Conservation (phyloP, 1,140 invertebrate species). For the Acromyrmex echinatior region DNA sequence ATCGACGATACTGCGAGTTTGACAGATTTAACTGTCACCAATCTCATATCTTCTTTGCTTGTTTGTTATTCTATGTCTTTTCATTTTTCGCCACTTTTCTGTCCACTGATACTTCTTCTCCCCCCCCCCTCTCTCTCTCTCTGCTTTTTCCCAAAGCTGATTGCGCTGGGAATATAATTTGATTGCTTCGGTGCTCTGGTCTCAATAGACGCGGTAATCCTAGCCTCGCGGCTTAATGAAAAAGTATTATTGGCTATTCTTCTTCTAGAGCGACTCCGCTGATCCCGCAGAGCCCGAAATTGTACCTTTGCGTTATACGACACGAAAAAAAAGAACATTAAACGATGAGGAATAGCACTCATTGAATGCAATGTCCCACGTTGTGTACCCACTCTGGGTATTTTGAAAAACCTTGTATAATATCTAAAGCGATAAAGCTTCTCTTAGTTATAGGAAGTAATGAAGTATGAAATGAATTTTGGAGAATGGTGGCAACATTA, state of each 20-base stretch:
- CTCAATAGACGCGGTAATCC: conserved; percentile 80
- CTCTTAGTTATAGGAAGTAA: conserved; percentile 18
- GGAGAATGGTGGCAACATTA: conserved; percentile 42
- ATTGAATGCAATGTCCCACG: conserved; percentile 32
- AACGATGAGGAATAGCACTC: conserved; percentile 52
- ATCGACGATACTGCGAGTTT: conserved; percentile 26
- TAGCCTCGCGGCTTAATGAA: conserved; percentile 79
- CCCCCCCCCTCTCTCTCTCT: conserved; percentile 3
- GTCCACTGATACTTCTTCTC: not conserved
- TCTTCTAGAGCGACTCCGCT: conserved; percentile 61
- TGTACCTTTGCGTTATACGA: conserved; percentile 68
- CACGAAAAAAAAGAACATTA: conserved; percentile 23
- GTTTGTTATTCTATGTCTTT: conserved; percentile 31
- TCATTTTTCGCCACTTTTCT: conserved; percentile 34
- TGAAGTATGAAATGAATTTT: conserved; percentile 44
- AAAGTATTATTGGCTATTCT: conserved; percentile 83
- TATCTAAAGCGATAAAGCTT: conserved; percentile 26
- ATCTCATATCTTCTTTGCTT: conserved; percentile 59
- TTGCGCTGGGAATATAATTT: conserved; percentile 85
- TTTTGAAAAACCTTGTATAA: conserved; percentile 26
- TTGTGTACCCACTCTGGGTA: not conserved
- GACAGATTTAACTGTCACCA: conserved; percentile 39
- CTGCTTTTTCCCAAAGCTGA: conserved; percentile 80
- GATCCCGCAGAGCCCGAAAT: conserved; percentile 67
- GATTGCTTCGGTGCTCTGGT: conserved; percentile 79